phyloP scores from a whole-genome alignment of 2,888 invertebrate species.

The Hyles lineata region DNA sequence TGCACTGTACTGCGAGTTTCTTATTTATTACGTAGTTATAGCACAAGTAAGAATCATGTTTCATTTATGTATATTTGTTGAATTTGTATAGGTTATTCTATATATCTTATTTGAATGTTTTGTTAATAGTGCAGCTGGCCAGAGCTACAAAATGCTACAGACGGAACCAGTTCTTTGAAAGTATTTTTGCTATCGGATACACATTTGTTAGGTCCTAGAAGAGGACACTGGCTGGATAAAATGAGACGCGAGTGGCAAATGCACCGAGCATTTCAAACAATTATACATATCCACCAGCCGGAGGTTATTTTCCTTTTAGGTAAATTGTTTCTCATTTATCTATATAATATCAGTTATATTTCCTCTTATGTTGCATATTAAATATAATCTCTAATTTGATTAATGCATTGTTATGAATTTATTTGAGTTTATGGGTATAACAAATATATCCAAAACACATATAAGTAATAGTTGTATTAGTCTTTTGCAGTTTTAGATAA shows the following conservation, averaged over 20 bases:
- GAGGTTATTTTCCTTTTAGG: conserved; percentile 96
- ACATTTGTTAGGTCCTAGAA: conserved; percentile 93
- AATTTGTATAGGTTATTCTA: not conserved
- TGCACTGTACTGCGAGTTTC: conserved; percentile 67
- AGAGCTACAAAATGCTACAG: conserved; percentile 52
- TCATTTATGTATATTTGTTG: conserved; percentile 26
- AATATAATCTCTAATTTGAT: too few species aligned
- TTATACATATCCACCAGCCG: conserved; percentile 91
- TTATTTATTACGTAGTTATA: conserved; percentile 70
- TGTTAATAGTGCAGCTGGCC: conserved; percentile 90
- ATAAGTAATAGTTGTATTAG: too few species aligned
- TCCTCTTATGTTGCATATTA: not conserved
- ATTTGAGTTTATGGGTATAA: too few species aligned
- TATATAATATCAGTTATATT: not conserved
- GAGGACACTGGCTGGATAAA: conserved; percentile 98
- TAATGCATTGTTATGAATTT: too few species aligned
- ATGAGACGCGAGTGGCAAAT: conserved; percentile 98
- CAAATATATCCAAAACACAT: too few species aligned
- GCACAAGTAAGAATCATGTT: conserved; percentile 59
- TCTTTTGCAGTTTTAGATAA: too few species aligned
- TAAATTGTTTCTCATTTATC: conserved; percentile 58
- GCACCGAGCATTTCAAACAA: conserved; percentile 95
- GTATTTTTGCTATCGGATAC: conserved; percentile 95
- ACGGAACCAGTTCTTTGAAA: conserved; percentile 63
- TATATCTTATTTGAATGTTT: not conserved